Conservation (phyloP, 2,888 invertebrate species). For the Lithosia quadra region DNA sequence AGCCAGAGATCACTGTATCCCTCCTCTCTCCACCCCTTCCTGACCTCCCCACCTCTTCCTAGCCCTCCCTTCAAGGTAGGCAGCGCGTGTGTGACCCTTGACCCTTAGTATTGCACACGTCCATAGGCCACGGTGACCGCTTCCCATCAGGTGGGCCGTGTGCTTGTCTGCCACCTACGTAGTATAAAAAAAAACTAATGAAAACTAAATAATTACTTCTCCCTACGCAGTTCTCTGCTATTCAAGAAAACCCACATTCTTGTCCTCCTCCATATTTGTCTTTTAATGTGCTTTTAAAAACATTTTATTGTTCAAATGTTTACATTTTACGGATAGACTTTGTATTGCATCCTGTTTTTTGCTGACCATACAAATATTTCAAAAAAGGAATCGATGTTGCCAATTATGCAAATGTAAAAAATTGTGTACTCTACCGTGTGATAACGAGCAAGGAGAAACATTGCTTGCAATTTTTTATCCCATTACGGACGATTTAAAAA, state of each 20-base stretch:
- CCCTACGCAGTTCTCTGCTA: background rate
- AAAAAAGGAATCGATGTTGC: conserved; percentile 25
- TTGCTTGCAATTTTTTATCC: conserved; percentile 33
- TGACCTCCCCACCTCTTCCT: too few species aligned
- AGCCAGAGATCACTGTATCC: too few species aligned
- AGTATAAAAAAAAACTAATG: too few species aligned
- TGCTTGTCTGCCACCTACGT: too few species aligned
- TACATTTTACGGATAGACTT: background rate
- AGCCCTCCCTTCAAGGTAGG: too few species aligned
- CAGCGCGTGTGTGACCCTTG: too few species aligned
- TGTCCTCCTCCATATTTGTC: background rate
- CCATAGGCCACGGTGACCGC: too few species aligned
- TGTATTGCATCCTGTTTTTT: background rate
- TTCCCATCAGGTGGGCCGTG: too few species aligned
- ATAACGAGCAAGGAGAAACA: conserved; percentile 32
- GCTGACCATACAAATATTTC: conserved; percentile 9
- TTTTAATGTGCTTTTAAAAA: background rate
- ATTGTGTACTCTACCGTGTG: conserved; percentile 36
- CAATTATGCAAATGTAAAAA: conserved; percentile 42
- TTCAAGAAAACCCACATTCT: background rate
- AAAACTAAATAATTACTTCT: too few species aligned
- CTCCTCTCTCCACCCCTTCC: too few species aligned
- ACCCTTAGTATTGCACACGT: too few species aligned
- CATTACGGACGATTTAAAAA: conserved; percentile 24
- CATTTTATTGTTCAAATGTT: background rate